These are phyloP conservation scores for Sisyra nigra DNA, from an alignment of 2,888 invertebrate genomes.

Conservation along the genomic window DNA sequence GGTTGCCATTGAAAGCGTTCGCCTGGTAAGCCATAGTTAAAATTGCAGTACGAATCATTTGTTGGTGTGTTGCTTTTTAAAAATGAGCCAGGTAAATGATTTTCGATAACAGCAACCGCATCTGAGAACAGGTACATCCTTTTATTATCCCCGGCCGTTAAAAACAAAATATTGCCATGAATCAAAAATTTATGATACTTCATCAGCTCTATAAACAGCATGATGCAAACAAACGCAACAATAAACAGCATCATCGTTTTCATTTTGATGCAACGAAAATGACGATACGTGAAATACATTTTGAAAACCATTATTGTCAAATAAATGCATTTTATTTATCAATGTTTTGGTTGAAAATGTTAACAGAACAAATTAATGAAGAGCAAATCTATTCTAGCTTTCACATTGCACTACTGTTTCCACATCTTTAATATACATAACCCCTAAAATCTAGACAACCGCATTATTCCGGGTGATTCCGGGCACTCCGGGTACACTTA, in stretches of 20 bases:
- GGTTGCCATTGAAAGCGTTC: conserved; percentile 31
- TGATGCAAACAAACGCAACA: not conserved
- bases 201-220: conserved; percentile 2
- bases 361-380: too few species aligned
- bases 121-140: too few species aligned
- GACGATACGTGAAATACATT: not conserved
- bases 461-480: too few species aligned
- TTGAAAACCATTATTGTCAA: too few species aligned
- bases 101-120: not conserved
- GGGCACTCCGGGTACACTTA: too few species aligned
- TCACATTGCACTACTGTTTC: too few species aligned
- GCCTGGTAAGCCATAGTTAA: conserved; percentile 40
- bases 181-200: not conserved
- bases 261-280: not conserved
- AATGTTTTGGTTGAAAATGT: too few species aligned
- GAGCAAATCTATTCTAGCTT: too few species aligned
- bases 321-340: too few species aligned
- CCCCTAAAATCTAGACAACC: too few species aligned
- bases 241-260: not conserved
- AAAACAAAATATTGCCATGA: not conserved
- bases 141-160: too few species aligned
- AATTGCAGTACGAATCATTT: conserved; percentile 40
- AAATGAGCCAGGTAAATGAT: conserved; percentile 18
- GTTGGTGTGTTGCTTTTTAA: conserved; percentile 17
- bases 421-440: too few species aligned